Evolutionary conservation across 2,797 vertebrate genomes (phyloP), one percentile per base, ranked within the genome.

Genomic region (Tinamus major): DNA sequence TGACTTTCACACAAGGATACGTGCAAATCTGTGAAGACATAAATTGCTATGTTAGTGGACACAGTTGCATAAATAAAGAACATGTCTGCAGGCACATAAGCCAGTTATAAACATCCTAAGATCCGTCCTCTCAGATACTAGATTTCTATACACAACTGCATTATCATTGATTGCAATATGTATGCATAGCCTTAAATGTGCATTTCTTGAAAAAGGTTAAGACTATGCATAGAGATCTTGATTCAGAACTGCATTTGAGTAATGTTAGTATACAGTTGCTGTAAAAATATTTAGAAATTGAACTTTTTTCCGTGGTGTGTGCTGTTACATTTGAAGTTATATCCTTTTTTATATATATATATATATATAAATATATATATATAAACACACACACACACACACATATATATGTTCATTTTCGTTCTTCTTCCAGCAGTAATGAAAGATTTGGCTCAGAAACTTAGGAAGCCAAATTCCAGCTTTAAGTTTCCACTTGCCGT

Each of bases 401-500:
- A 35, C 35, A 35, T 8, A 79, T 93, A 86, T 67, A 9, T 78
- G 59, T 67, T 86, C 23, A 79, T 88, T 93, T 96, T 91, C 71
- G 90, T 96, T 91, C 85, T 93, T 89, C 89, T 93, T 96, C 85
- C 92, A 88, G 94, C 75, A 79, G 74, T 93, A 96, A 91, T 93
- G 92, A 97, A 97, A 80, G 61, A 67, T 89, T 96, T 96, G 93
- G 92, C 95, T 95, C 74, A 90, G 87, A 81, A 91, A 46, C 14
- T 11, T 95, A 85, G 95, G 83, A 93, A 96, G 94, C 93, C 91
- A 94, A 94, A 95, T 97, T 97, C 94, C 77, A 81, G 90, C 95
- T 97, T 97, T 96, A 98, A 97, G 85, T 98, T 98, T 98, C 97
- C 97, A 97, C 80, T 97, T 35, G 16, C 35, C 74, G 1, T 85